Conservation (phyloP, 2,888 invertebrate species). For the Cinara cedri region DNA sequence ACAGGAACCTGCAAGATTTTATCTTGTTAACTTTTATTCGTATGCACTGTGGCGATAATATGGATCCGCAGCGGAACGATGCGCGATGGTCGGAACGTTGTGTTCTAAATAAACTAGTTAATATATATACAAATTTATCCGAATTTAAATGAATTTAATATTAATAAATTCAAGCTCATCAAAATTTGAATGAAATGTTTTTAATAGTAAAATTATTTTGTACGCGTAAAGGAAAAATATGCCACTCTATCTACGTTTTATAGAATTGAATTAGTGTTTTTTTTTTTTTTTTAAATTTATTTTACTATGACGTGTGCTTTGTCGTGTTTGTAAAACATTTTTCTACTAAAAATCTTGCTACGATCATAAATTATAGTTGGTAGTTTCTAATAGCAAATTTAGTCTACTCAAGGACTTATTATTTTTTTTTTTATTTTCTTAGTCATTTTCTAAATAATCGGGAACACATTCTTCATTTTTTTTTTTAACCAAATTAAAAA, state of each 20-base stretch:
- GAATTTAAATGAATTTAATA: constrained; percentile 21
- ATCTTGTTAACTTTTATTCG: constrained; percentile 20
- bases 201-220: not conserved
- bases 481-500: too few relatives aligned
- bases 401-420: too few relatives aligned
- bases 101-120: constrained; percentile 32
- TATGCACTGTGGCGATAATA: constrained; percentile 9
- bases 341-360: too few relatives aligned
- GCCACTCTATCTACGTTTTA: not conserved
- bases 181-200: constrained; percentile 25
- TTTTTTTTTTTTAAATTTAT: too few relatives aligned
- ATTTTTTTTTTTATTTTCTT: too few relatives aligned
- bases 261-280: not conserved
- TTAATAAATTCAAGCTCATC: constrained; percentile 15
- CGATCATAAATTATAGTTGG: too few relatives aligned
- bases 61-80: too few relatives aligned
- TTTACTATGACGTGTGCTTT: too few relatives aligned
- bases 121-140: constrained; percentile 4
- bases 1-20: not conserved
- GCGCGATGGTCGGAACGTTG: constrained; percentile 14
- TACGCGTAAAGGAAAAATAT: not conserved
- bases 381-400: too few relatives aligned
- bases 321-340: too few relatives aligned
- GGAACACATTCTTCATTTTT: too few relatives aligned
- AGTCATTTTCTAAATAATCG: too few relatives aligned